phyloP scores from a whole-genome alignment of 1,140 invertebrate genomes.

The Scaptomyza graminum region DNA sequence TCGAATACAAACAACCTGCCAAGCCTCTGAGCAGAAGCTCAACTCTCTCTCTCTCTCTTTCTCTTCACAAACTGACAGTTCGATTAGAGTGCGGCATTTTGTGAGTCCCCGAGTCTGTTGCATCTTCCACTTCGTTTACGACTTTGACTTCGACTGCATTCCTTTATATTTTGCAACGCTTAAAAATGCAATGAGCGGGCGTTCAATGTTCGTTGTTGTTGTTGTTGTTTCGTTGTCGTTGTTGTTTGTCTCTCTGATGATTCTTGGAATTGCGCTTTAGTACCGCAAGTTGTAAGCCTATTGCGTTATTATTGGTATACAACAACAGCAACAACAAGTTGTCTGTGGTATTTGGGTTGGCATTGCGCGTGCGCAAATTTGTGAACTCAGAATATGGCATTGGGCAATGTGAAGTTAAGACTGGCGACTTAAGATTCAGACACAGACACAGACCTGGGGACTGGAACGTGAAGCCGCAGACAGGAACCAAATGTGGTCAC shows the following conservation, averaged over 20 bases:
- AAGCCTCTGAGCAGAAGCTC: background rate
- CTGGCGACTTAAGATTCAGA: background rate
- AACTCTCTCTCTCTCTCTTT: background rate
- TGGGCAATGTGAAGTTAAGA: conserved; percentile 10
- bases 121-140: conserved; percentile 56
- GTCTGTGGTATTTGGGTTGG: conserved; percentile 66
- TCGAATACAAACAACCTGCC: conserved; percentile 32
- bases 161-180: conserved; percentile 75
- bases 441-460: background rate
- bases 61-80: conserved; percentile 35
- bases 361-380: conserved; percentile 66
- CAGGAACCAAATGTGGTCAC: conserved; percentile 35
- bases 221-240: background rate
- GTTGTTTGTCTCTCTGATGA: conserved; percentile 28
- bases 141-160: conserved; percentile 60
- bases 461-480: conserved; percentile 15
- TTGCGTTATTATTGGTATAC: conserved; percentile 10
- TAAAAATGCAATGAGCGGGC: conserved; percentile 59
- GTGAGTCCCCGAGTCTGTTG: conserved; percentile 4
- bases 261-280: conserved; percentile 59
- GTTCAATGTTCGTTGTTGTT: conserved; percentile 5
- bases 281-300: conserved; percentile 44
- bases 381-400: conserved; percentile 43
- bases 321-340: background rate
- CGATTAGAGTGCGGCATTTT: conserved; percentile 51